These are phyloP conservation scores for Lomographa bimaculata DNA, from an alignment of 2,888 invertebrate genomes.

Conservation along the genomic window DNA sequence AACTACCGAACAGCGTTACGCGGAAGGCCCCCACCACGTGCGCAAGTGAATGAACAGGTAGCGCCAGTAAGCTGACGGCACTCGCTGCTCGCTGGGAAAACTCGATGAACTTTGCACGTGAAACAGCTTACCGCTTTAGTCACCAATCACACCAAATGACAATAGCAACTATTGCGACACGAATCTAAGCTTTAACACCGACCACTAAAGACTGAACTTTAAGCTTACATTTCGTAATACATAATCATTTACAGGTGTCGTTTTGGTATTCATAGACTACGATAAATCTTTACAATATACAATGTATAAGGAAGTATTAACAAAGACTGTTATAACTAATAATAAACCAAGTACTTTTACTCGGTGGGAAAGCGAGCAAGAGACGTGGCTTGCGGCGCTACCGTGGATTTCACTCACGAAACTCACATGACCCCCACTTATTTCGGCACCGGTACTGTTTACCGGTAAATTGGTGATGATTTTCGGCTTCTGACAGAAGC, in stretches of 20 bases:
- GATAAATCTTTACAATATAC: conserved; percentile 4
- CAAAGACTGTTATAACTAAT: conserved; percentile 31
- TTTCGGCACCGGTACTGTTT: conserved; percentile 69
- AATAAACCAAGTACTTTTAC: conserved; percentile 34
- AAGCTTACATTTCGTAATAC: conserved; percentile 6
- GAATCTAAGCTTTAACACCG: conserved; percentile 17
- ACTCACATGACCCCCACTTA: conserved; percentile 60
- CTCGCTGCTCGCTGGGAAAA: conserved; percentile 34
- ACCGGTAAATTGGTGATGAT: conserved; percentile 72
- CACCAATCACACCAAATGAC: conserved; percentile 14
- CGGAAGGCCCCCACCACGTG: conserved; percentile 79
- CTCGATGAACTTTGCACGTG: conserved; percentile 33
- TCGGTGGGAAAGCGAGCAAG: conserved; percentile 70
- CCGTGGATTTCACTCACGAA: conserved; percentile 77
- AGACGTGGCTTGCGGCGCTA: conserved; percentile 73
- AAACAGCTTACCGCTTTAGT: conserved; percentile 29
- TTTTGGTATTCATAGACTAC: background rate
- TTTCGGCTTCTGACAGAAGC: conserved; percentile 76
- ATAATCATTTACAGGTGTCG: conserved; percentile 24
- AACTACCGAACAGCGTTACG: conserved; percentile 82
- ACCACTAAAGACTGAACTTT: conserved; percentile 8
- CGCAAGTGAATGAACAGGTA: conserved; percentile 75
- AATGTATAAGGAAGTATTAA: conserved; percentile 25
- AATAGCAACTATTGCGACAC: conserved; percentile 13
- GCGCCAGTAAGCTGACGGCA: conserved; percentile 61